Base-by-base conservation (phyloP, 1,140 invertebrate genomes). In the Anastrepha obliqua region DNA sequence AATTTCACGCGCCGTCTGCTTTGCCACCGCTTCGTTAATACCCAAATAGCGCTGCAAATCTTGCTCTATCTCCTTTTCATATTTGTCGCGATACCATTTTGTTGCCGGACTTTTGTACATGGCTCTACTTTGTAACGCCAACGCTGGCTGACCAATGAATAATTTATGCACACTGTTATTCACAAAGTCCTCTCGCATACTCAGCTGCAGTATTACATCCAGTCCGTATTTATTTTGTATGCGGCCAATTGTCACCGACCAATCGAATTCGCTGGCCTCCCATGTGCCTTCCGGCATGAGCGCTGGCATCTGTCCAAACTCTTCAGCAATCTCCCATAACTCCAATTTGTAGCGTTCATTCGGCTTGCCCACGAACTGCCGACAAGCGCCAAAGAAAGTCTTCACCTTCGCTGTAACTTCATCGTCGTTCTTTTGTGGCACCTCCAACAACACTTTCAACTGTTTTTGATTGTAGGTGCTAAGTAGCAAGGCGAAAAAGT, bases 211-310 rank as follows among this genome's bases (percentile, higher is more conserved):
- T 3, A 92, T 11, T 9, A 92, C 91, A 17, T 92, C 89, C 3
- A 92, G 42, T 29, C 91, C 91, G 20, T 91, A 92, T 39, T 87
- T 89, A 0, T 88, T 78, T 55, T 90, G 92, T 29, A 92, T 92
- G 1, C 65, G 74, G 3, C 89, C 91, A 65, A 92, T 90, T 1
- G 89, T 90, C 9, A 87, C 51, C 9, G 91, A 44, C 91, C 91
- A 92, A 88, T 92, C 88, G 3, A 92, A 92, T 9, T 90, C 87
- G 0, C 87, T 88, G 2, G 55, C 87, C 15, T 88, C 85, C 91
- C 90, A 90, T 8, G 89, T 70, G 42, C 89, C 88, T 1, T 87
- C 90, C 0, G 87, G 78, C 51, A 70, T 47, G 17, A 92, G 20
- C 0, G 64, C 90, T 0, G 91, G 91, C 89, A 92, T 91, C 3